A percentile compares a stretch with the other conserved stretches of the same genome.
phyloP scores from a whole-genome alignment of 2,113 vertebrate species.

The Ibidorhyncha struthersii region DNA sequence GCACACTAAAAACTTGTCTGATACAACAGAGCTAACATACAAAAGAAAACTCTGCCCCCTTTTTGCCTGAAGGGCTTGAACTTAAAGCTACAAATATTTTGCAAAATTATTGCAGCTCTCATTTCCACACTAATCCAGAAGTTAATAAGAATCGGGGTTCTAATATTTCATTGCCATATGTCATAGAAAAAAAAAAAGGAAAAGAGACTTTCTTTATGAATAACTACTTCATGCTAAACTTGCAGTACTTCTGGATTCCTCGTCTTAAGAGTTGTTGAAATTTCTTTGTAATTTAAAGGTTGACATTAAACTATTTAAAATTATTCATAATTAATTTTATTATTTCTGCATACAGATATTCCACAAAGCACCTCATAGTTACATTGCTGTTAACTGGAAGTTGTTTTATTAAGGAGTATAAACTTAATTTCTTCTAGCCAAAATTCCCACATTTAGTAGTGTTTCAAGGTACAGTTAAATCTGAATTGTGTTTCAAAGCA shows the following conservation, averaged over 20 bases:
- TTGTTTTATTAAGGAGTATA: background rate
- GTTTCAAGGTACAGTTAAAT: background rate
- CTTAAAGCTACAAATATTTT: background rate
- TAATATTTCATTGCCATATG: background rate
- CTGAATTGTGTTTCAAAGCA: slow-evolving; percentile 4
- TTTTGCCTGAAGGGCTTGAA: background rate
- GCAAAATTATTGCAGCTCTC: background rate
- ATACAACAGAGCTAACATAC: background rate
- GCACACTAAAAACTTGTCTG: background rate
- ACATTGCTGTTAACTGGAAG: background rate
- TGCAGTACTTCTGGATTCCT: background rate
- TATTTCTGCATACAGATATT: background rate
- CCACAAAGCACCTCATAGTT: background rate
- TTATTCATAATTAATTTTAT: background rate
- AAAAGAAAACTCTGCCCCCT: background rate
- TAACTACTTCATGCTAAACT: background rate
- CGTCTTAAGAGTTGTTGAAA: background rate
- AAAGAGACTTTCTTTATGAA: background rate
- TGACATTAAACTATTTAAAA: background rate
- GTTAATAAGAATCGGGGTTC: background rate
- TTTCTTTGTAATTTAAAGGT: background rate
- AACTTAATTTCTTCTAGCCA: background rate
- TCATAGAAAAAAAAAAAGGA: background rate
- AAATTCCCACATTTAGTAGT: background rate
- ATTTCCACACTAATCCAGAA: background rate